phyloP scores from a whole-genome alignment of 2,888 invertebrate genomes.

The Himalopsyche anomala region DNA sequence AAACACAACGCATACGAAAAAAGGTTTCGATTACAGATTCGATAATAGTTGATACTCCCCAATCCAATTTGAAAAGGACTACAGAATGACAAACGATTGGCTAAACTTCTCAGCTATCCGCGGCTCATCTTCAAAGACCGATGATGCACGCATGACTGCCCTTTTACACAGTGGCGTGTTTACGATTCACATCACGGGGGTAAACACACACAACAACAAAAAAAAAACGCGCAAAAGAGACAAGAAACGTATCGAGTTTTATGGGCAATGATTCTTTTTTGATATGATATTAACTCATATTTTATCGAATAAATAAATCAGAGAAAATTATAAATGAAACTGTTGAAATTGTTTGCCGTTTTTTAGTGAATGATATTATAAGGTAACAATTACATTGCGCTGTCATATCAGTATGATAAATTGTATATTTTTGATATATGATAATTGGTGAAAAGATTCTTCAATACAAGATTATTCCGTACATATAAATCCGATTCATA shows the following conservation, averaged over 20 bases:
- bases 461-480: no score
- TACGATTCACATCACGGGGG: constrained; percentile 1
- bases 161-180: constrained; percentile 9
- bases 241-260: background rate
- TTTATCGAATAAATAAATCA: no score
- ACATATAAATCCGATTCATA: no score
- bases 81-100: constrained; percentile 24
- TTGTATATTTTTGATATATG: no score
- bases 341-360: no score
- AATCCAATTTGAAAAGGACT: constrained; percentile 24
- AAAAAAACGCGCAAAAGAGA: background rate
- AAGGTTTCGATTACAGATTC: background rate
- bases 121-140: constrained; percentile 28
- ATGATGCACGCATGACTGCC: constrained; percentile 15
- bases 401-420: no score
- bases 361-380: no score
- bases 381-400: no score
- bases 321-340: no score
- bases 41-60: background rate
- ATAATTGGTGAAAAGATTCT: no score
- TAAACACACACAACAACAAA: background rate
- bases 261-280: constrained; percentile 2
- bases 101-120: constrained; percentile 19
- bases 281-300: no score
- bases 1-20: background rate